phyloP scores from a whole-genome alignment of 2,888 invertebrate species.

The Cantharis flavilabris region DNA sequence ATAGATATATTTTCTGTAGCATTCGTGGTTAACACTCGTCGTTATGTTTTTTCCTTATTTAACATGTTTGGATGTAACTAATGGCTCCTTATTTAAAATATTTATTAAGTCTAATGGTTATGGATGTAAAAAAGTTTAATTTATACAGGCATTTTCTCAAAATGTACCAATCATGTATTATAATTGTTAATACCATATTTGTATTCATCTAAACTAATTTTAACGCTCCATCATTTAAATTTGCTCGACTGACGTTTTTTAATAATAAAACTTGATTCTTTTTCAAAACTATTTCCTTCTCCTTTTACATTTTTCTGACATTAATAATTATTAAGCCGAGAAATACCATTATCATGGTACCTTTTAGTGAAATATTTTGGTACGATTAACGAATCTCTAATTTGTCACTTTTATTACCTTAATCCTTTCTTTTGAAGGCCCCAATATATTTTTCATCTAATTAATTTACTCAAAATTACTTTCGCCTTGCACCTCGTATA shows the following conservation, averaged over 20 bases:
- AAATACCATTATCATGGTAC: not conserved
- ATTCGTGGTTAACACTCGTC: slow-evolving; percentile 33
- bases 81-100: slow-evolving; percentile 1
- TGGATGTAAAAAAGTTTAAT: slow-evolving; percentile 38
- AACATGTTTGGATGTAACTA: not conserved
- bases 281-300: not conserved
- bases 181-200: slow-evolving; percentile 46
- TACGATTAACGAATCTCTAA: not conserved
- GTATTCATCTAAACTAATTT: slow-evolving; percentile 3
- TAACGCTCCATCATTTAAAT: slow-evolving; percentile 13
- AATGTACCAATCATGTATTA: slow-evolving; percentile 51
- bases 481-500: not conserved
- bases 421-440: not conserved
- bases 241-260: slow-evolving; percentile 4
- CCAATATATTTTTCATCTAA: not conserved
- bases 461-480: not conserved
- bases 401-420: not conserved
- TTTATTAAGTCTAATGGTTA: not conserved
- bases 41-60: slow-evolving; percentile 6
- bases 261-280: slow-evolving; percentile 3
- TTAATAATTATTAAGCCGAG: not conserved
- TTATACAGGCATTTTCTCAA: slow-evolving; percentile 49
- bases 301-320: not conserved
- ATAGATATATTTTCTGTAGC: slow-evolving; percentile 40
- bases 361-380: not conserved